Base-by-base conservation (phyloP, 2,113 vertebrate genomes). In the Notechis scutatus region DNA sequence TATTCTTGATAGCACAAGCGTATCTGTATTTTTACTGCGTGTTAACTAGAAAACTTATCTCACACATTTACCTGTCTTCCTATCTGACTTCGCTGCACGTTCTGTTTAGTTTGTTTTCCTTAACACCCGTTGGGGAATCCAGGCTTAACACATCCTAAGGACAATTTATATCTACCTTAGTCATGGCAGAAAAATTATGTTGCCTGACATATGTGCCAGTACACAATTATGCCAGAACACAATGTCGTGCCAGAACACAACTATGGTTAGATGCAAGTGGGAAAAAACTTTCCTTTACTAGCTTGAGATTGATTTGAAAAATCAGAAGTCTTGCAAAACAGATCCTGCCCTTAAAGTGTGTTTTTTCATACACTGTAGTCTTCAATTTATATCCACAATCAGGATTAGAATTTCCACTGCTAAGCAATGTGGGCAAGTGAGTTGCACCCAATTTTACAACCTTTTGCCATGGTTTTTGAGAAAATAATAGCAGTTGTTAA, bases 311-410 rank as follows among this genome's bases (percentile, higher is more conserved):
- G 24, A 85, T 26, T 87, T 34, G 20, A 90, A 10, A 57, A 94
- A 93, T 24, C 95, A 93, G 39, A 47, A 23, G 88, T 95, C 24
- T 85, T 92, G 23, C 26, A 95, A 57, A 85, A 86, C 7, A 92
- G 45, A 5, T 91, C 90, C 89, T 88, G 86, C 29, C 74, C 23
- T 90, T 81, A 39, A 81, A 81, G 15, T 39, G 4, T 29, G 26
- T 9, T 29, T 61, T 42, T 34, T 11, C 0, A 5, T 64, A 87
- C 11, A 64, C 61, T n/a, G 11, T 64, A n/a, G 11, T n/a, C 29
- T n/a, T 64, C 61, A 64, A 64, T n/a, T 64, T 14, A 64, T 4
- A 64, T n/a, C 26, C 26, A n/a, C 26, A n/a, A 64, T n/a, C 26
- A 64, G 61, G 61, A 64, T 29, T 64, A 64, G 61, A n/a, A 64